These are phyloP conservation scores for Elmis aenea DNA, from an alignment of 2,888 invertebrate species.

Conservation along the genomic window DNA sequence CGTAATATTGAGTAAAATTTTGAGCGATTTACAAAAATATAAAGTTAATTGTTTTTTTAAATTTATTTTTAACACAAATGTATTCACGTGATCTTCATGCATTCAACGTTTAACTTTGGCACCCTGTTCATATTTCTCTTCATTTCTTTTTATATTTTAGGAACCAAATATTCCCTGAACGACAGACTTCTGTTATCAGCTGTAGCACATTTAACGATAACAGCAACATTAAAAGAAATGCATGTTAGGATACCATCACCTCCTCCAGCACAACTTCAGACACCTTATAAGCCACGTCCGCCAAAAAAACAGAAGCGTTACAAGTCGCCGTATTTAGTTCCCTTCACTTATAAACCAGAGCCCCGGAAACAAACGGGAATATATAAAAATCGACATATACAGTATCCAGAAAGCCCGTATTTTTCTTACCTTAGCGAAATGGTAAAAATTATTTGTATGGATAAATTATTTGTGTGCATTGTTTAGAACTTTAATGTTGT, in stretches of 20 bases:
- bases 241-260: constrained; percentile 46
- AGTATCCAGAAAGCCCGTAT: constrained; percentile 38
- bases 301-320: constrained; percentile 21
- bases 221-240: constrained; percentile 39
- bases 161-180: constrained; percentile 37
- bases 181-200: constrained; percentile 42
- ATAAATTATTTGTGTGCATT: not conserved
- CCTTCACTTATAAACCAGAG: constrained; percentile 26
- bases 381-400: constrained; percentile 34
- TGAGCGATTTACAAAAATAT: too few relatives aligned
- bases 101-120: too few relatives aligned
- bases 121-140: too few relatives aligned
- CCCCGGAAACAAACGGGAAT: constrained; percentile 30
- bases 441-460: too few relatives aligned
- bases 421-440: constrained; percentile 34
- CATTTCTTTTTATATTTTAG: too few relatives aligned
- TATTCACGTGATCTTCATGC: too few relatives aligned
- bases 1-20: too few relatives aligned
- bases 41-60: too few relatives aligned
- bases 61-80: too few relatives aligned
- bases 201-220: constrained; percentile 41
- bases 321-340: constrained; percentile 38
- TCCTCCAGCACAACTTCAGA: constrained; percentile 28
- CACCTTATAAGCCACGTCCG: constrained; percentile 18
- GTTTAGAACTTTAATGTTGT: not conserved